Evolutionary conservation across 1,140 invertebrate genomes (phyloP), one percentile per base, ranked within the genome.

Genomic region (Drosophila ficusphila): DNA sequence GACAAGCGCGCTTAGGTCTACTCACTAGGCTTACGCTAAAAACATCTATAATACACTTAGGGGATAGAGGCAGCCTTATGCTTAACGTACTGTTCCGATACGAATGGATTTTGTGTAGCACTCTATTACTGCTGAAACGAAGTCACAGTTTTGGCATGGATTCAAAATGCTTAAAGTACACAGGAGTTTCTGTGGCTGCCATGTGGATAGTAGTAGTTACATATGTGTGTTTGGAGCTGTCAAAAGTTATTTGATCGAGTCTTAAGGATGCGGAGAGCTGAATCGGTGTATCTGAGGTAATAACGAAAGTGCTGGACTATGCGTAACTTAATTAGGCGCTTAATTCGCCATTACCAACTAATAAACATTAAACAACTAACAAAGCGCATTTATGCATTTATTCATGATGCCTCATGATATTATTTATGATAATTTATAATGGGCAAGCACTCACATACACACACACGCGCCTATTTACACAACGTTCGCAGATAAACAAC

Each of bases 341-440:
- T 53, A 49, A 44, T 65, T 38, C 29, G 41, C 38, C 34, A 38
- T 78, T 68, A 53, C 38, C 19, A 69, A 57, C 39, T 77, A 64
- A 74, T 65, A 25, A 76, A 76, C 81, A 48, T 72, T 79, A 76
- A 85, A 85, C 76, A 83, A 79, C 76, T 85, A 85, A 86, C 76
- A 85, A 86, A 86, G 76, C 81, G 67, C 75, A 85, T 73, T 68
- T 76, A 81, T 81, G 68, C 67, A 79, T 64, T 72, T 83, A 78
- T 83, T 78, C 39, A 83, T 81, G 60, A 58, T 62, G 54, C 42
- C 58, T 61, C 51, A 52, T 69, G 39, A 60, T 77, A 62, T 65
- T 65, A 64, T 69, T 76, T 68, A 62, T 77, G 58, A 65, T 61
- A 72, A 81, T 73, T 73, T 53, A 86, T 73, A 68, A 76, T 62